Percentiles rank a stretch among this genome's conserved stretches.
These are phyloP conservation scores for Pterobdella sp. DNA, from an alignment of 2,888 invertebrate genomes.

Conservation along the genomic window DNA sequence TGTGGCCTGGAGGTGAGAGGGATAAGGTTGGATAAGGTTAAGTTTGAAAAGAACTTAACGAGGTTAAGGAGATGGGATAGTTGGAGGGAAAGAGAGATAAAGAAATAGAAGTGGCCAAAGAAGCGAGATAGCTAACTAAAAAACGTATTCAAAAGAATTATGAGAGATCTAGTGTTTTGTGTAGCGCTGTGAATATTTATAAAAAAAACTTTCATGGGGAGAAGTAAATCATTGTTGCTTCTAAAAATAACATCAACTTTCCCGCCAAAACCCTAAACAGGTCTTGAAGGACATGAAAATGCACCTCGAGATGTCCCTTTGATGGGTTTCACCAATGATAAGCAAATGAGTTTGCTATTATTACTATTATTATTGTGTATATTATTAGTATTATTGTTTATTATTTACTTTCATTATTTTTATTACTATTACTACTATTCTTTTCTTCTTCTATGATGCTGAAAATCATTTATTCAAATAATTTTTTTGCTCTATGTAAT, in stretches of 20 bases:
- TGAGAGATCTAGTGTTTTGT: too few species aligned
- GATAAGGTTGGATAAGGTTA: not conserved
- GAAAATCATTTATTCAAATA: not conserved
- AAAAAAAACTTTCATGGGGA: too few species aligned
- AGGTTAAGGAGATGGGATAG: too few species aligned
- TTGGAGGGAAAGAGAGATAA: too few species aligned
- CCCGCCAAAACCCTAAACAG: too few species aligned
- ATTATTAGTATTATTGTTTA: not conserved
- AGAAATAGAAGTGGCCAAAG: too few species aligned
- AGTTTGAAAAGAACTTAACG: not conserved
- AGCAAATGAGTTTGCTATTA: slow-evolving; percentile 10
- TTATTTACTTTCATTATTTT: not conserved
- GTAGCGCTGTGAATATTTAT: too few species aligned
- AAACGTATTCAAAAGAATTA: too few species aligned
- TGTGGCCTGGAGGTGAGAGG: not conserved
- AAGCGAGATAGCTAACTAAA: too few species aligned
- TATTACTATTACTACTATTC: not conserved
- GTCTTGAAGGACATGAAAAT: slow-evolving; percentile 35
- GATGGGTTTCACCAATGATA: slow-evolving; percentile 9
- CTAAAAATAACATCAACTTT: too few species aligned
- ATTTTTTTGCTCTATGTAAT: too few species aligned
- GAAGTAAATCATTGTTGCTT: too few species aligned
- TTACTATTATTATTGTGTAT: not conserved
- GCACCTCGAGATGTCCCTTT: slow-evolving; percentile 41
- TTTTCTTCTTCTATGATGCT: not conserved